A percentile compares a stretch with the other conserved stretches of the same genome.
phyloP scores from a whole-genome alignment of 2,797 vertebrate genomes.

The Valencia hispanica region DNA sequence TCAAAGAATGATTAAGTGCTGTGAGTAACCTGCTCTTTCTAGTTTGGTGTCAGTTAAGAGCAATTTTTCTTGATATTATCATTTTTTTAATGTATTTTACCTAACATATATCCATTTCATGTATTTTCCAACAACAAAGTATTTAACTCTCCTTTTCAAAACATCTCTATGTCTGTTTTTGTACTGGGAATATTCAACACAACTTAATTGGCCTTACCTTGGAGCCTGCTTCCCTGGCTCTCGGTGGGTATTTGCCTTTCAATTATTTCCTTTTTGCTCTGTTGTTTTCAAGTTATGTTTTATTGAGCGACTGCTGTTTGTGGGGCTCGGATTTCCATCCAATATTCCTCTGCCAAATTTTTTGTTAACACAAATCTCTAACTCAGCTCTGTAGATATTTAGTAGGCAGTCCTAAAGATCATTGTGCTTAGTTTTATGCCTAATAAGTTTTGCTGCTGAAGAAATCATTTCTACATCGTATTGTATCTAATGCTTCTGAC shows the following conservation, averaged over 20 bases:
- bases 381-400: conserved; percentile 17
- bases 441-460: background rate
- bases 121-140: conserved; percentile 29
- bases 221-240: conserved; percentile 13
- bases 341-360: background rate
- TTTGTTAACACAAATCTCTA: background rate
- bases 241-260: conserved; percentile 34
- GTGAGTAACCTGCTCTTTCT: background rate
- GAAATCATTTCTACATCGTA: background rate
- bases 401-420: conserved; percentile 9
- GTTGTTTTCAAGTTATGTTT: conserved; percentile 49
- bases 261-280: conserved; percentile 46
- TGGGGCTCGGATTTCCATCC: conserved; percentile 5
- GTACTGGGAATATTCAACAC: conserved; percentile 37
- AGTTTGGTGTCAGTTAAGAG: background rate
- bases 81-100: conserved; percentile 20
- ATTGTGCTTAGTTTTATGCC: background rate
- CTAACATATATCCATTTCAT: conserved; percentile 13
- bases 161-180: conserved; percentile 26
- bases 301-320: conserved; percentile 33
- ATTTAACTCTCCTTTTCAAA: conserved; percentile 5
- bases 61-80: background rate
- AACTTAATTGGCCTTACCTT: conserved; percentile 51
- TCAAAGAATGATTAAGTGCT: background rate
- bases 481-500: background rate